Evolutionary conservation across 2,797 vertebrate species (phyloP).

Genomic region (Amphiprion clarkii): DNA sequence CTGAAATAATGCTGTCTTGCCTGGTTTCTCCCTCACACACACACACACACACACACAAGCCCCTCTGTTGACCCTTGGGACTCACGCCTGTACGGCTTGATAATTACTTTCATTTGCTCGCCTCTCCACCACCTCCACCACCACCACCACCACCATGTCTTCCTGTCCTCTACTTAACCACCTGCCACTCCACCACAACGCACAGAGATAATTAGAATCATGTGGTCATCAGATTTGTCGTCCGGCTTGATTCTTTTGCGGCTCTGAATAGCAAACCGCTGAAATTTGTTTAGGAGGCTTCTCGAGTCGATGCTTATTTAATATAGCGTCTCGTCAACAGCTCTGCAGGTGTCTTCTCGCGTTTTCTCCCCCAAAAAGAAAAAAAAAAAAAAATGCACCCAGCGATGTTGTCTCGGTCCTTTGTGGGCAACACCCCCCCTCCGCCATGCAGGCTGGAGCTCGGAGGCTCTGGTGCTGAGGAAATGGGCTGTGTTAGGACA

Average conservation of each 20-base stretch:
- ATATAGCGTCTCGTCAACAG: not conserved
- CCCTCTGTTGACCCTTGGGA: conserved; percentile 72
- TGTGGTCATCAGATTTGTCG: conserved; percentile 37
- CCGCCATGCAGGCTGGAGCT: conserved; percentile 29
- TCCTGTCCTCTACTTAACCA: conserved; percentile 75
- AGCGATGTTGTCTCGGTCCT: conserved; percentile 25
- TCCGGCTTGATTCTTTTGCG: conserved; percentile 17
- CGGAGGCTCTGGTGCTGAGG: conserved; percentile 52
- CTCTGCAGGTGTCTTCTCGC: not conserved
- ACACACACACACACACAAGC: conserved; percentile 42
- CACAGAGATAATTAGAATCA: conserved; percentile 59
- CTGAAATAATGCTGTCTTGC: conserved; percentile 53
- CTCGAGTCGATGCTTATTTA: not conserved
- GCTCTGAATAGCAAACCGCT: not conserved
- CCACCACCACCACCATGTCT: conserved; percentile 32
- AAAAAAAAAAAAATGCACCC: conserved; percentile 9
- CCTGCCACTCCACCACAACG: conserved; percentile 74
- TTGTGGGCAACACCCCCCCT: too few species aligned
- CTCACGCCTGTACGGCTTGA: conserved; percentile 67
- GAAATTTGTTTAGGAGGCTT: not conserved
- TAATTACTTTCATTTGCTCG: conserved; percentile 78
- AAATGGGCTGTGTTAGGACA: conserved; percentile 71
- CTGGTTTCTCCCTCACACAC: conserved; percentile 29
- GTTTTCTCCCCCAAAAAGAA: conserved; percentile 10
- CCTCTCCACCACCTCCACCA: conserved; percentile 44